These are phyloP conservation scores for Felis chaus DNA, from an alignment of 2,113 vertebrate species.

Conservation along the genomic window DNA sequence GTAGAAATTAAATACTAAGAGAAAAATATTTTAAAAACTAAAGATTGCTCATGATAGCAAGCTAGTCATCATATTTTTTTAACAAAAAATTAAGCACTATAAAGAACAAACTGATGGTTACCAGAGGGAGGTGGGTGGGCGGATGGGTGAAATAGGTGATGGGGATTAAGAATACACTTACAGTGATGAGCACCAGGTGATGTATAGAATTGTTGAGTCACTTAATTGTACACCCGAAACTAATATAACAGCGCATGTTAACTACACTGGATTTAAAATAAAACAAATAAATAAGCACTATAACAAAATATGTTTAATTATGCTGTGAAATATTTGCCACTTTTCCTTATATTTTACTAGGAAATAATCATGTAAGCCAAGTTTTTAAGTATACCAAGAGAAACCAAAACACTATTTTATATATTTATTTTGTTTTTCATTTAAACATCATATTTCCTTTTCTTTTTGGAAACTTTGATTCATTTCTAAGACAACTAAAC, in stretches of 20 bases:
- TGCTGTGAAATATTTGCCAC: slow-evolving; percentile 56
- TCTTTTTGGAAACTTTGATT: slow-evolving; percentile 14
- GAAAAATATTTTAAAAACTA: background rate
- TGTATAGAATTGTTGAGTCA: background rate
- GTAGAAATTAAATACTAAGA: slow-evolving; percentile 42
- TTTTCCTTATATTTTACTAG: slow-evolving; percentile 60
- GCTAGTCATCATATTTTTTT: background rate
- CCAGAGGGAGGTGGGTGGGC: background rate
- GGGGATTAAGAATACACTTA: background rate
- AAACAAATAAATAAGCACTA: slow-evolving; percentile 33
- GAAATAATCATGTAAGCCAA: slow-evolving; percentile 64
- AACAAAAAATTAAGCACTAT: slow-evolving; percentile 42
- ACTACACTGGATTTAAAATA: background rate
- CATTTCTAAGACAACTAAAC: background rate
- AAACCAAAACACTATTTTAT: slow-evolving; percentile 53
- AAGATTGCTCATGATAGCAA: background rate
- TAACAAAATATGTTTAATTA: slow-evolving; percentile 72
- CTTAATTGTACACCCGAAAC: background rate
- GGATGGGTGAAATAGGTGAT: background rate
- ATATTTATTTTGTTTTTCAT: slow-evolving; percentile 36
- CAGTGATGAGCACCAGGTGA: background rate
- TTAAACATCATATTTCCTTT: slow-evolving; percentile 31
- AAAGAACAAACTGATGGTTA: background rate
- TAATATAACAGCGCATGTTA: background rate
- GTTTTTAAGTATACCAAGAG: slow-evolving; percentile 22